phyloP scores from a whole-genome alignment of 2,113 vertebrate genomes.

The Nicator chloris region DNA sequence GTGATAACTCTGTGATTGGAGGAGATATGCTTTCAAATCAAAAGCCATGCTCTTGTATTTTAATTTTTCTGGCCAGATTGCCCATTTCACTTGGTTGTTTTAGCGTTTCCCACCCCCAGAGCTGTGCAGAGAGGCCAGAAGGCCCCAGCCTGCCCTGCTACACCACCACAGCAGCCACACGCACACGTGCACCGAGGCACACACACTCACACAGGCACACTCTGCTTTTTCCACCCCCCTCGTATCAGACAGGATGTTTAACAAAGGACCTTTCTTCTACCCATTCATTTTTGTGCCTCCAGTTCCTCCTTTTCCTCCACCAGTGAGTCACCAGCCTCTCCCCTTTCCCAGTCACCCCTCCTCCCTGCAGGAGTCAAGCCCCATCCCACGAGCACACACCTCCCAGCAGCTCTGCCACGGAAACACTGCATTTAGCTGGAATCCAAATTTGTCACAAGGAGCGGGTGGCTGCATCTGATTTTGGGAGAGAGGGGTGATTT shows the following conservation, averaged over 20 bases:
- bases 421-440: background rate
- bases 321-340: constrained; percentile 25
- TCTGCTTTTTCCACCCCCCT: background rate
- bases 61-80: constrained; percentile 47
- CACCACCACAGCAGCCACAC: background rate
- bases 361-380: background rate
- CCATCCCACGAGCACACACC: background rate
- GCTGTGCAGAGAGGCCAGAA: constrained; percentile 62
- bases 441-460: background rate
- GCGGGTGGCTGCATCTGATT: background rate
- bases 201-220: background rate
- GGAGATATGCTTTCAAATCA: constrained; percentile 55
- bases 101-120: background rate
- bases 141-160: constrained; percentile 19
- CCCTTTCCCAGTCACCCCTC: background rate
- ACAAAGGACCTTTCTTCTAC: constrained; percentile 33
- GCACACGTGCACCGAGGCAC: background rate
- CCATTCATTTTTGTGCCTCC: background rate
- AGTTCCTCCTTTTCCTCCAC: constrained; percentile 8
- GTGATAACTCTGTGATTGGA: constrained; percentile 61
- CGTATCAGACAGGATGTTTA: background rate
- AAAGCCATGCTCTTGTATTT: constrained; percentile 53
- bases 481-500: background rate
- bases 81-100: background rate
- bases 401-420: background rate